Evolutionary conservation across 2,113 vertebrate species (phyloP), one percentile per base, ranked within the genome.

Genomic region (Ploceus nigricollis): DNA sequence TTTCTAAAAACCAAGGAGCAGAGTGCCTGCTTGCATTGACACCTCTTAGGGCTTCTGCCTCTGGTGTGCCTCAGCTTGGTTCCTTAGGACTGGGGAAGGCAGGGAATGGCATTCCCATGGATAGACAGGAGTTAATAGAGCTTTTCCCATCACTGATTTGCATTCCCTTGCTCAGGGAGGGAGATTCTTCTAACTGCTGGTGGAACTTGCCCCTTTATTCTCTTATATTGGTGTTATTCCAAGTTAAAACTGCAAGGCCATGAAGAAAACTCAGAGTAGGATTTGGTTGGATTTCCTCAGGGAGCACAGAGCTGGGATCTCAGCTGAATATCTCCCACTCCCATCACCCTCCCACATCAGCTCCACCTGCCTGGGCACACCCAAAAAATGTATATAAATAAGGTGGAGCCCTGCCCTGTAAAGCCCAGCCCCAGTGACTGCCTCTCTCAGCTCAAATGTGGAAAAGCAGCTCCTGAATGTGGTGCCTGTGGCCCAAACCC

Each of bases 301-400:
- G 42, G 5, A 87, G 30, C 50, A 50, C 33, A 28, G 47, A 35
- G 48, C 35, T 44, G 30, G 42, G 25, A n/a, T 23, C 21, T 33
- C 27, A 37, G 47, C 5, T 65, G 25, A 30, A 0, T 27, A 35
- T 56, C 18, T 2, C 45, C 54, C 57, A 25, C 23, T 17, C 4
- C 9, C 22, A 27, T 13, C 79, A 60, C 11, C 0, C 19, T 56
- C 22, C 68, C 71, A 18, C 9, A 63, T 58, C 63, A 54, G 58
- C 75, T 73, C 82, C 85, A 66, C 54, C 76, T 77, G 54, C 65
- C 81, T 40, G 42, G 71, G 86, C 89, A 70, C 93, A 73, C 93
- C 95, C 68, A 14, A 15, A 93, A 60, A 89, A 10, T 39, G 40
- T 48, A 65, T 2, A n/a, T 37, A 15, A 69, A 20, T 5, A 44